These are phyloP conservation scores for Leptobrachium ailaonicum DNA, from an alignment of 2,113 vertebrate species.

Conservation along the genomic window DNA sequence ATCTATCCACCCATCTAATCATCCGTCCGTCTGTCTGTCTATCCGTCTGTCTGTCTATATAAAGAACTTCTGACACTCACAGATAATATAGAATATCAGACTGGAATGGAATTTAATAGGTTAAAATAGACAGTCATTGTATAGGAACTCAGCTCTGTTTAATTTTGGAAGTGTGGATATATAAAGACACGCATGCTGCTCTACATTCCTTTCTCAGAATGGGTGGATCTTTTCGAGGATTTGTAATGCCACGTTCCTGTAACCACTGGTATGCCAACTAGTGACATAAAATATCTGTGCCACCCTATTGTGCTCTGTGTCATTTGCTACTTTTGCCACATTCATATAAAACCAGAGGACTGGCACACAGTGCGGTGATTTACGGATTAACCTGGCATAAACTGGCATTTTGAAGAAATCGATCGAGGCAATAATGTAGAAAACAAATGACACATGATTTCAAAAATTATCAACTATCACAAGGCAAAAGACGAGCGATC, in stretches of 20 bases:
- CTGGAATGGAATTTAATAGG: no score
- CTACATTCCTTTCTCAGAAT: neutral
- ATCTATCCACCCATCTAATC: no score
- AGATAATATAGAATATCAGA: no score
- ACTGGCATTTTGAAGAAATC: constrained; percentile 26
- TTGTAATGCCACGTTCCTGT: neutral
- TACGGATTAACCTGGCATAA: constrained; percentile 28
- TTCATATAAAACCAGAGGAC: neutral
- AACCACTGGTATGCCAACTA: neutral
- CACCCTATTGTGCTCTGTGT: neutral
- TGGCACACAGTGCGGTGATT: neutral
- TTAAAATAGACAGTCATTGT: no score
- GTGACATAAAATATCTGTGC: neutral
- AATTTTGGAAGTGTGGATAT: neutral
- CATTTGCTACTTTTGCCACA: neutral
- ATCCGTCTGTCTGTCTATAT: no score
- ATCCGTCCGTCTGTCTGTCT: no score
- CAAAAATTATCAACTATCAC: neutral
- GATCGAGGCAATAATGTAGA: no score
- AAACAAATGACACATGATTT: neutral
- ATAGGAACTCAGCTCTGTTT: no score
- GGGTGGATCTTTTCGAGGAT: constrained; percentile 7
- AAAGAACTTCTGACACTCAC: no score
- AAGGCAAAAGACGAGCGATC: neutral
- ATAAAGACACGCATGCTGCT: neutral